Conservation (phyloP, 2,797 vertebrate genomes). For the Leptatherina wallacei region DNA sequence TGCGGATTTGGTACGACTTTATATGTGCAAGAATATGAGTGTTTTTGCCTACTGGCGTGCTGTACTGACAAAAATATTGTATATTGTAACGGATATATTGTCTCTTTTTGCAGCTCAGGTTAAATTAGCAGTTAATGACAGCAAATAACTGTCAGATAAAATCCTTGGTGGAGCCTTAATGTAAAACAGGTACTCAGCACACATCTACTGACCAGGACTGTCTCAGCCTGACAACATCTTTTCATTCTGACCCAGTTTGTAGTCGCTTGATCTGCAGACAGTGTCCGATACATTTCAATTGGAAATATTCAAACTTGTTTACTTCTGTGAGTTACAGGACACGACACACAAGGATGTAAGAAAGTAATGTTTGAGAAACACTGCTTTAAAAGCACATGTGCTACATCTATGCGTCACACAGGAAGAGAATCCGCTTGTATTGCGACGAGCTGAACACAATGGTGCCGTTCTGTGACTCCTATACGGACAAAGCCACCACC, state of each 20-base stretch:
- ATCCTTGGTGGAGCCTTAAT: too few species aligned
- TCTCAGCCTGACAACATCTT: too few species aligned
- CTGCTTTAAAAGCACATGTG: neutral
- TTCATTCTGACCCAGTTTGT: neutral
- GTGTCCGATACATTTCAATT: neutral
- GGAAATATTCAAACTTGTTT: neutral
- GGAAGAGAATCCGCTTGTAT: slow-evolving; percentile 90
- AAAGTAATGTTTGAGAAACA: neutral
- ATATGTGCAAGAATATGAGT: too few species aligned
- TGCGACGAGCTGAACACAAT: slow-evolving; percentile 94
- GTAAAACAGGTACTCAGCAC: too few species aligned
- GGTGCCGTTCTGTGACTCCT: slow-evolving; percentile 89
- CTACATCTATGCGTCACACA: slow-evolving; percentile 55
- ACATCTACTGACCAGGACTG: too few species aligned
- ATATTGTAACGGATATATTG: too few species aligned
- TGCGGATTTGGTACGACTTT: too few species aligned
- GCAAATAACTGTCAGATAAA: too few species aligned
- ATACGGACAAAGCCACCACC: slow-evolving; percentile 94
- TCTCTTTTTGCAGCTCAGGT: too few species aligned
- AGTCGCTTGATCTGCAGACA: neutral
- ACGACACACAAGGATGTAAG: neutral
- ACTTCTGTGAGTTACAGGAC: neutral
- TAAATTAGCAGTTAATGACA: too few species aligned
- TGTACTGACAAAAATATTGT: too few species aligned
- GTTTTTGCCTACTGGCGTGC: too few species aligned